Evolutionary conservation across 35 echinoderm and acorn worm genomes (phyloP), one percentile per base, ranked within the genome.

Genomic region (Apostichopus parvimensis): DNA sequence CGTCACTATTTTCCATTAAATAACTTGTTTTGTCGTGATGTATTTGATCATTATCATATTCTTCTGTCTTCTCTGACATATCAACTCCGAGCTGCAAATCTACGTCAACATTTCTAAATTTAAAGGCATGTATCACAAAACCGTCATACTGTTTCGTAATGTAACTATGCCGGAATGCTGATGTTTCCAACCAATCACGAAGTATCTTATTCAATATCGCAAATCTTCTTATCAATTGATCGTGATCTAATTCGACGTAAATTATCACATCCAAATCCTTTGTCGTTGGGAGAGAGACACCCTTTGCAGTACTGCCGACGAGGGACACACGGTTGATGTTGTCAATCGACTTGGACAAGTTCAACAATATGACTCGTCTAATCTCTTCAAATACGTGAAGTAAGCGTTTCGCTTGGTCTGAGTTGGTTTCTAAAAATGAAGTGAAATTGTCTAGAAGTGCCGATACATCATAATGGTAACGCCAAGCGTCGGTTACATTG

Each of bases 21-120:
- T 13, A 5, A 0, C 82, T 11, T 6, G 59, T 6, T 21, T 54
- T 17, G 24, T 28, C 13, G 12, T 54, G 21, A 53, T 4, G 11
- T 87, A 22, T 24, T 20, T 9, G 85, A 87, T 45, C 34, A 45
- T 45, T 45, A 45, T 45, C 34, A 45, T 0, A 45, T 12, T 20
- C 9, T 59, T 4, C 8, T 7, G 18, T 57, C 28, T 59, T 20
- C 25, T 15, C 15, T 22, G 54, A 11, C 11, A 57, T 12, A 20
- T 87, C 17, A n/a, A 66, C 54, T 21, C 85, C 85, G n/a, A 64
- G 5, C 54, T 87, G 85, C 64, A 87, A 28, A 18, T 87, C 85
- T 25, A 87, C 57, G 4, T 87, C 3, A n/a, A 64, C 52, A 21
- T 26, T 57, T 8, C 23, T 28, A 45, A 24, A 66, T 59, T 4